Evolutionary conservation across 1,140 invertebrate genomes (phyloP), one percentile per base, ranked within the genome.

Genomic region (Drosophila sp.): DNA sequence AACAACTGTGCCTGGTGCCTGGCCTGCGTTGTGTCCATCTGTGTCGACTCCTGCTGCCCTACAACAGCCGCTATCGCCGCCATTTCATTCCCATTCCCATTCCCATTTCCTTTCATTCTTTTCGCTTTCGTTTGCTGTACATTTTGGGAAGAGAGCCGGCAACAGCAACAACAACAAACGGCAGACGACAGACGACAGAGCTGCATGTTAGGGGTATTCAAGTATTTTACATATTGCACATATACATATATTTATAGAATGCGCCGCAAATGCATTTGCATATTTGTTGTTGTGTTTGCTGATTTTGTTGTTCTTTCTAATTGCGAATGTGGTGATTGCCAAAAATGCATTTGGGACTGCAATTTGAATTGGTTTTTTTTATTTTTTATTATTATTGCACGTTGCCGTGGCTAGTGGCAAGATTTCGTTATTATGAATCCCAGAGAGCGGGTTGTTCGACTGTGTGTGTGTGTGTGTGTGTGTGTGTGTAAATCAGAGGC

Each of bases 171-270:
- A 32, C 27, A 16, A 6, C 27, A 11, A 50, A 51, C 48, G 65
- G 61, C 77, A 80, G 58, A 50, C 36, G 64, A 65, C 53, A 72
- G 43, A 34, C 9, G 50, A 53, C 29, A 53, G 29, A 36, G 36
- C n/a, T 6, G 50, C 27, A 9, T 51, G 29, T 51, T 51, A 25
- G 51, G 51, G 34, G 51, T 54, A 54, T 54, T 54, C 63, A 58
- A 56, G 65, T 76, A 76, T 72, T 80, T 80, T 80, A 71, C 72
- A 80, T 80, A 76, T 78, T 82, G 36, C 54, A 59, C 64, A 29
- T 40, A 79, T 63, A 29, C 34, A 79, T 63, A 78, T 81, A 82
- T 82, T 82, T 82, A 83, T 82, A 82, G 79, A 82, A 83, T 81
- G 56, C 57, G 54, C 54, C 40, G 29, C 62, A 13, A 67, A 41